Evolutionary conservation across 2,797 vertebrate genomes (phyloP), one percentile per base, ranked within the genome.

Genomic region (Gila robusta): DNA sequence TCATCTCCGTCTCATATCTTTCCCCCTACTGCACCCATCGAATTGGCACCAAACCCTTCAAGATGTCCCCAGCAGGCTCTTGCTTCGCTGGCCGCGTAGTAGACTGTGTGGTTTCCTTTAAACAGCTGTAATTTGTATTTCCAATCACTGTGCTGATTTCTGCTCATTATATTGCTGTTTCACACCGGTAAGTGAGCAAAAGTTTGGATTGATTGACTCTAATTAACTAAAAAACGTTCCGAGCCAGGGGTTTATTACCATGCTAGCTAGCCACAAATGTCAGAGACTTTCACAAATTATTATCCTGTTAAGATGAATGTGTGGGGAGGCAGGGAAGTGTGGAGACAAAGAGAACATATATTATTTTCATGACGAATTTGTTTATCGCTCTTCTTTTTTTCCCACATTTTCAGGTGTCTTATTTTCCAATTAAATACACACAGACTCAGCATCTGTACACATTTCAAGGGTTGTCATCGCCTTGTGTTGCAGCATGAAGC

Each of bases 171-270:
- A 97, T 97, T 97, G 97, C 96, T 98, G 98, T 98, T 98, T 98
- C 98, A 99, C 98, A 98, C 98, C 97, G 98, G 97, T 98, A 99
- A 98, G 97, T 99, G 98, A 98, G 97, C 97, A 98, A 98, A 89
- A 99, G 97, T 99, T 99, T 98, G 98, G 98, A 99, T 99, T 99
- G 98, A 99, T 99, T 99, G 98, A 99, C 98, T 99, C 98, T 99
- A 99, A 99, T 99, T 99, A 99, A 99, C 98, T 98, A 98, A 99
- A 98, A 98, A 97, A 97, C 97, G 97, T 99, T 99, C 98, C 97
- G 97, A 98, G 97, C 97, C 97, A 97, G 95, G 97, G 97, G 97
- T 99, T 97, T 97, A 98, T 99, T 99, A 98, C 97, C 97, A 98
- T 98, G 97, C 97, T 97, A 97, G 98, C 97, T 98, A 97, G 96